Base-by-base conservation (phyloP, 2,888 invertebrate species). In the Lithophane semibrunnea region DNA sequence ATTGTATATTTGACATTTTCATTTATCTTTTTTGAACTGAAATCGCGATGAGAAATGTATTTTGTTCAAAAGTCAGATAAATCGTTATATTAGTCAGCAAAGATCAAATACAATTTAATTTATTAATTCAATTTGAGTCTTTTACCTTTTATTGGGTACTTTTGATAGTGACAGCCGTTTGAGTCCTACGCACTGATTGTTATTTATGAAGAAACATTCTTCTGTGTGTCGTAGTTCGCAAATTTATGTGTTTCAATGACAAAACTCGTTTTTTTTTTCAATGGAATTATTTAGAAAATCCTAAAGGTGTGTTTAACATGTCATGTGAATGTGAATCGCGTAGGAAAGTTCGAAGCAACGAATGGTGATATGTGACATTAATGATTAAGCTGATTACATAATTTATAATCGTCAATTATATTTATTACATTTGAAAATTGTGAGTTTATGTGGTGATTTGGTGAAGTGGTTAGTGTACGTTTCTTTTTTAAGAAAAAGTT, bases 131-230 rank as follows among this genome's bases (percentile, higher is more conserved):
- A 60, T 73, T 75, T 65, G 7, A 16, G 64, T 56, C 49, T 69
- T 37, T 18, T 58, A 61, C 42, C 12, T 64, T 80, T 73, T 75
- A 73, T 71, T 66, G 0, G 7, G 9, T 52, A 61, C 49, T 74
- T 79, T 70, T 67, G 63, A 60, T 61, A 60, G 42, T 77, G 58
- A 58, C 37, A 66, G 49, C 52, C 58, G 18, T 80, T 84, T 73
- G 42, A 73, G 7, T 10, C 82, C 84, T 76, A 88, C 88, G 82
- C 88, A 75, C n/a, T 69, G 69, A 65, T 79, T 64, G 58, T 73
- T 58, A 83, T 87, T 83, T 75, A 80, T 77, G 68, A 60, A 8
- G 24, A 49, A 52, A 64, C 52, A 77, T 78, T 86, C 52, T 72
- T 73, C 21, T 69, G 37, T 74, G 54, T 68, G 73, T 75, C 67